Evolutionary conservation across 2,113 vertebrate genomes (phyloP).

Genomic region (Periophthalmodon schlosseri): DNA sequence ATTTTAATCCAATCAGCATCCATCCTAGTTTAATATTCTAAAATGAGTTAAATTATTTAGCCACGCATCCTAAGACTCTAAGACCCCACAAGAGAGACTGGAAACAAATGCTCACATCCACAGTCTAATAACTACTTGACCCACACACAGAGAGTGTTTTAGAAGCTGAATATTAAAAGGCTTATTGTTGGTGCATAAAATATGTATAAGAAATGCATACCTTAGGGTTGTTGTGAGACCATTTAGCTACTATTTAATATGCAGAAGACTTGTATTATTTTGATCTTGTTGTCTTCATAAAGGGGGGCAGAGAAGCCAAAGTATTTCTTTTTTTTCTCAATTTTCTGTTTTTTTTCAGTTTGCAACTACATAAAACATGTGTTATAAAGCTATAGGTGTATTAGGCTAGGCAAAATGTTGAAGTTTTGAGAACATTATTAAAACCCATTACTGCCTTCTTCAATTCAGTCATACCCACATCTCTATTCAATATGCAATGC

Average conservation of each 20-base stretch:
- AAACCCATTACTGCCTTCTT: too few relatives aligned
- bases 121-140: background rate
- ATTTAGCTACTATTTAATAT: slow-evolving; percentile 35
- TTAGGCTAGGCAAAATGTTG: too few relatives aligned
- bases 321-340: too few relatives aligned
- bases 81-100: slow-evolving; percentile 1
- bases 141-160: slow-evolving; percentile 23
- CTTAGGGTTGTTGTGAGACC: slow-evolving; percentile 25
- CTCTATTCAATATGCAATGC: background rate
- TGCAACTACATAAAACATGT: background rate
- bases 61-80: background rate
- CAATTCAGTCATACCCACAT: background rate
- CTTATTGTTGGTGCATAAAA: slow-evolving; percentile 32
- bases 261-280: slow-evolving; percentile 7
- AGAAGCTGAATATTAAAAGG: slow-evolving; percentile 36
- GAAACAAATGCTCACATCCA: slow-evolving; percentile 2
- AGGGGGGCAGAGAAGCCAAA: background rate
- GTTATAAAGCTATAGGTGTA: background rate
- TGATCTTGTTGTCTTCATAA: background rate
- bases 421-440: background rate
- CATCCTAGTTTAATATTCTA: background rate
- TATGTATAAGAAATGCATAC: slow-evolving; percentile 32
- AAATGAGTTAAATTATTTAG: background rate
- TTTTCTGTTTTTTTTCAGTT: too few relatives aligned
- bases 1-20: background rate